These are phyloP conservation scores for Tuta absoluta DNA, from an alignment of 2,888 invertebrate genomes.

Conservation along the genomic window DNA sequence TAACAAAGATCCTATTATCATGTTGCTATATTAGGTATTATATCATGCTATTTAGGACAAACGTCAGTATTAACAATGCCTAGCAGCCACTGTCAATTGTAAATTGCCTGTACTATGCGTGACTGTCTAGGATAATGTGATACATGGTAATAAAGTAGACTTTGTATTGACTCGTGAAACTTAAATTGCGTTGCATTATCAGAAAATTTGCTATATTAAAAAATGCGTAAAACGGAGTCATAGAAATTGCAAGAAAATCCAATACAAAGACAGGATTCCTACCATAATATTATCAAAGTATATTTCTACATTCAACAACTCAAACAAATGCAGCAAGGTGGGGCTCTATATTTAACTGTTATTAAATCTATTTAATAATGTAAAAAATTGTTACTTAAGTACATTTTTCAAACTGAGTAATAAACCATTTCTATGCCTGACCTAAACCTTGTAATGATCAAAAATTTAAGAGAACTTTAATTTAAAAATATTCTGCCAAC, in stretches of 20 bases:
- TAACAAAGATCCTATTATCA: constrained; percentile 19
- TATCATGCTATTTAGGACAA: constrained; percentile 37
- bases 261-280: neutral
- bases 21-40: constrained; percentile 36
- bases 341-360: no score
- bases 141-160: constrained; percentile 5
- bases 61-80: constrained; percentile 24
- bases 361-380: no score
- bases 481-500: neutral
- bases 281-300: no score
- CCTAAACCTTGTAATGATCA: no score
- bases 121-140: constrained; percentile 34
- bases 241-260: no score
- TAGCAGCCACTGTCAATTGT: constrained; percentile 31
- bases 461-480: neutral
- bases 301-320: no score
- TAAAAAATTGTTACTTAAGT: no score
- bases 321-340: no score
- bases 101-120: constrained; percentile 38
- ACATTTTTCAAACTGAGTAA: no score
- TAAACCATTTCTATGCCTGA: no score
- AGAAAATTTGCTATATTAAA: neutral
- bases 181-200: constrained; percentile 6
- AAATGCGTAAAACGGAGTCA: no score
- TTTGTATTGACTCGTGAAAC: constrained; percentile 6